phyloP scores from a whole-genome alignment of 2,888 invertebrate genomes.

The Mesorhabditis belari region DNA sequence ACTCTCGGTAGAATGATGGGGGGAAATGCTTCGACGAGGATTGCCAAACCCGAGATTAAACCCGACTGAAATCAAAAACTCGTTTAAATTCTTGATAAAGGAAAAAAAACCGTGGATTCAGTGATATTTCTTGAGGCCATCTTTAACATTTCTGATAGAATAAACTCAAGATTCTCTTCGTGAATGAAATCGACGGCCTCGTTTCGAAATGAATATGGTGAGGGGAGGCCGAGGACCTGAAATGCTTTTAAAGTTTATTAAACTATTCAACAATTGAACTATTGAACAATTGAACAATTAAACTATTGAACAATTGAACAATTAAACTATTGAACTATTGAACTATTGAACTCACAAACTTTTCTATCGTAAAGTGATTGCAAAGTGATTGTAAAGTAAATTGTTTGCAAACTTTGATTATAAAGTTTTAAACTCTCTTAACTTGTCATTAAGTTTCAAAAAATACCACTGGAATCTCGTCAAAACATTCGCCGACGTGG shows the following conservation, averaged over 20 bases:
- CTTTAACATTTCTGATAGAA: neutral
- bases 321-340: no score
- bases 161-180: constrained; percentile 6
- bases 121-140: neutral
- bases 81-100: neutral
- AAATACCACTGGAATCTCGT: neutral
- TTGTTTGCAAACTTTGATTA: no score
- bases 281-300: no score
- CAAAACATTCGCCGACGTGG: neutral
- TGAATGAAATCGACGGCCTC: constrained; percentile 2
- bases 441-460: no score
- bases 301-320: no score
- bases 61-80: neutral
- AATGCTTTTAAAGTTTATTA: neutral
- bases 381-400: no score
- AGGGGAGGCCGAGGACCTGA: constrained; percentile 4
- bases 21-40: neutral
- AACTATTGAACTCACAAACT: no score
- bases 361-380: no score
- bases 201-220: constrained; percentile 3
- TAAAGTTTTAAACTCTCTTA: no score
- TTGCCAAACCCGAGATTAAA: neutral
- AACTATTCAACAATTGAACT: no score
- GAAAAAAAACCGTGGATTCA: neutral
- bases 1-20: neutral